Conservation (phyloP, 2,113 vertebrate species). For the Otolemur garnettii region DNA sequence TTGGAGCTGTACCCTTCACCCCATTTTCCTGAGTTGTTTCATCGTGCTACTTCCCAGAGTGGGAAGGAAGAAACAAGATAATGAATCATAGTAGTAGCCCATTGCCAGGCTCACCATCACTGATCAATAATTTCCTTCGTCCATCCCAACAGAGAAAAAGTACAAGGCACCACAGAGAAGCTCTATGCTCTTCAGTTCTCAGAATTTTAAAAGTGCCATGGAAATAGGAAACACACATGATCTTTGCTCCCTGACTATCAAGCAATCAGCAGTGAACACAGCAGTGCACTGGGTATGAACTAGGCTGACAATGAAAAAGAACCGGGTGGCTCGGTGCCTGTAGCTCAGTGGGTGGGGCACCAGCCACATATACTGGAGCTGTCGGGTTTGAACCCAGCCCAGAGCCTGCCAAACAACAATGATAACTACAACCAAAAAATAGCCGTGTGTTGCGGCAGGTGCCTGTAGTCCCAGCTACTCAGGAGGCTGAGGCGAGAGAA, state of each 20-base stretch:
- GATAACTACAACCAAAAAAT: too few species aligned
- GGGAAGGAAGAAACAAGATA: background rate
- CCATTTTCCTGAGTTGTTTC: conserved; percentile 12
- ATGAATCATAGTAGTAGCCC: too few species aligned
- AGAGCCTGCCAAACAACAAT: too few species aligned
- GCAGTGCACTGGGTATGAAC: background rate
- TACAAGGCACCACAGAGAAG: background rate
- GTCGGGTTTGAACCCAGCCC: too few species aligned
- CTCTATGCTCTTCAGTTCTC: background rate
- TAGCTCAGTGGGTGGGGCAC: too few species aligned
- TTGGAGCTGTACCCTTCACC: background rate
- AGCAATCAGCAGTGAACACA: background rate
- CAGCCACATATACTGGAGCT: too few species aligned
- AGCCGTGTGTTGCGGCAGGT: too few species aligned
- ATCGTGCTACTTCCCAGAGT: background rate
- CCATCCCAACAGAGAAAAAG: background rate
- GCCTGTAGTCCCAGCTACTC: too few species aligned
- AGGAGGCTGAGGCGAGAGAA: too few species aligned
- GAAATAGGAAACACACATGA: background rate
- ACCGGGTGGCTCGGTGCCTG: background rate
- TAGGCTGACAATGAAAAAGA: conserved; percentile 27
- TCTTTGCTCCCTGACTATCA: background rate
- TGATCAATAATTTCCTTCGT: background rate
- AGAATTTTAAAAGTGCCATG: background rate
- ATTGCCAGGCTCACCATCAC: background rate